These are phyloP conservation scores for Drosophila pallidifrons DNA, from an alignment of 1,140 invertebrate genomes.

Conservation along the genomic window DNA sequence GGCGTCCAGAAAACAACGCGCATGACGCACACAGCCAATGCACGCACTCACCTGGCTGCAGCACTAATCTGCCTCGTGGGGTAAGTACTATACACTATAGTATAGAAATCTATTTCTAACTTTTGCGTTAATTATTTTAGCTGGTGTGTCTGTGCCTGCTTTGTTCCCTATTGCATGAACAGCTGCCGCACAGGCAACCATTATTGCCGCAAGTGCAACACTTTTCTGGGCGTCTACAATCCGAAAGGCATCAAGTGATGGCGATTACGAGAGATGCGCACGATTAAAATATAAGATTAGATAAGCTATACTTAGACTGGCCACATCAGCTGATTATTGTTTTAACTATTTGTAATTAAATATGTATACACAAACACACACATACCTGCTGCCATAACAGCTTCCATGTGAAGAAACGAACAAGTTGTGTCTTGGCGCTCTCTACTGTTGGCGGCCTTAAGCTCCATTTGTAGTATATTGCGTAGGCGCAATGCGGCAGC, in stretches of 20 bases:
- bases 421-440: slow-evolving; percentile 24
- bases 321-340: slow-evolving; percentile 34
- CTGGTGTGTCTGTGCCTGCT: slow-evolving; percentile 87
- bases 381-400: background rate
- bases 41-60: slow-evolving; percentile 88
- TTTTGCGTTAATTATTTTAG: slow-evolving; percentile 22
- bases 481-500: slow-evolving; percentile 20
- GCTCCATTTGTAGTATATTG: slow-evolving; percentile 25
- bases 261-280: slow-evolving; percentile 31
- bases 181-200: slow-evolving; percentile 88
- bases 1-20: slow-evolving; percentile 85
- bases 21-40: slow-evolving; percentile 86
- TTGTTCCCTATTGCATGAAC: slow-evolving; percentile 89
- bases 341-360: slow-evolving; percentile 27
- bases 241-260: slow-evolving; percentile 53
- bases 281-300: slow-evolving; percentile 28
- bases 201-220: slow-evolving; percentile 88
- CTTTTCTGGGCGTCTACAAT: slow-evolving; percentile 87
- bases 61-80: slow-evolving; percentile 87
- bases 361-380: slow-evolving; percentile 10
- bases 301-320: slow-evolving; percentile 13
- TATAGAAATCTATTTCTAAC: background rate
- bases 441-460: slow-evolving; percentile 20
- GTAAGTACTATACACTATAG: slow-evolving; percentile 74
- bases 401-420: slow-evolving; percentile 12